Base-by-base conservation (phyloP, 2,888 invertebrate genomes). In the Parelbella ahira region DNA sequence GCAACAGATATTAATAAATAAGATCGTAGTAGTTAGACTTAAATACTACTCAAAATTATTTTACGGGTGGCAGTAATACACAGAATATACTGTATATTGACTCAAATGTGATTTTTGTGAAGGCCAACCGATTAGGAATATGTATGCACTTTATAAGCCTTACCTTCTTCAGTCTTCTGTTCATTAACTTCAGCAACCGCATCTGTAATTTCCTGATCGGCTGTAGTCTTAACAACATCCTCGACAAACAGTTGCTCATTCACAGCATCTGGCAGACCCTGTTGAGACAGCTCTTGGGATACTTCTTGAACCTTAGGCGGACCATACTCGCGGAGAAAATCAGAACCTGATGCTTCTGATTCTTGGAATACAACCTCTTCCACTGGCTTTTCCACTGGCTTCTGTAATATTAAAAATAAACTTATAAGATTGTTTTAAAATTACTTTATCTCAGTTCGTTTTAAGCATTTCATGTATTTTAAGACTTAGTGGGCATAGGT, bases 301-400 rank as follows among this genome's bases (percentile, higher is more conserved):
- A 65, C 55, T 3, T 74, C 70, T 0, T 56, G 53, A 0, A 63
- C 66, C 23, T 84, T 84, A 3, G 89, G 88, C 3, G 89, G 84
- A 7, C 82, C 81, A 45, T 89, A 89, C 45, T 86, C 80, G 39
- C 77, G 76, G 7, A 89, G 82, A 32, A 81, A 78, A 33, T 88
- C 86, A 4, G 86, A 86, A 0, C 84, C 83, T 11, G 88, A 86
- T 1, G 84, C 79, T 39, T 82, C 84, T 0, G 81, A 76, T 18
- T 78, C 79, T 49, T 71, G 61, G 6, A 72, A 44, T n/a, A 82
- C 67, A 18, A 70, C 63, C 29, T 87, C 87, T 51, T 75, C 68
- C 11, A 77, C 58, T n/a, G 82, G 79, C 48, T 68, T 80, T 44
- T 74, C 79, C 8, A 71, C 66, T 9, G 83, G 75, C 44, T 78